Percentiles rank a stretch among this genome's conserved stretches.
Conservation (phyloP, 2,888 invertebrate genomes). For the Camptogramma bilineatum region DNA sequence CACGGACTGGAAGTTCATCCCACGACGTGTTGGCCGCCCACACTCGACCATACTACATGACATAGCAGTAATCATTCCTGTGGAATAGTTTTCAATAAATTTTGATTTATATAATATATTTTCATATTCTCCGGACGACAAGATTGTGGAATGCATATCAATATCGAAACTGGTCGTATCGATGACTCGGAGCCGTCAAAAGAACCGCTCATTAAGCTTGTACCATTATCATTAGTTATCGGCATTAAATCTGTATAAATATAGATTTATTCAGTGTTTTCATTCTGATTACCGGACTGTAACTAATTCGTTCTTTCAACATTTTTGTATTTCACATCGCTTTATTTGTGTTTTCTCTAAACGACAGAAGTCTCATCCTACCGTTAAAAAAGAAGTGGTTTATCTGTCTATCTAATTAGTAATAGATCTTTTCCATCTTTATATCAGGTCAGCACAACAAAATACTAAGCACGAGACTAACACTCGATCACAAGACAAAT, state of each 20-base stretch:
- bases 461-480: too few species aligned
- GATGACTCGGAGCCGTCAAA: slow-evolving; percentile 39
- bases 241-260: slow-evolving; percentile 44
- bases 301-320: slow-evolving; percentile 33
- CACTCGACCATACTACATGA: slow-evolving; percentile 57
- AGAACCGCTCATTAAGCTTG: slow-evolving; percentile 43
- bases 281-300: slow-evolving; percentile 33
- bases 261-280: slow-evolving; percentile 43
- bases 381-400: not conserved
- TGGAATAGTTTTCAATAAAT: slow-evolving; percentile 66
- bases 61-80: slow-evolving; percentile 63
- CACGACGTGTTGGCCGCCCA: slow-evolving; percentile 67
- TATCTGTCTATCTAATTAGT: not conserved
- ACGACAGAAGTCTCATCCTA: not conserved
- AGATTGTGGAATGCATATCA: slow-evolving; percentile 45
- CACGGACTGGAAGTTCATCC: slow-evolving; percentile 55
- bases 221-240: slow-evolving; percentile 45
- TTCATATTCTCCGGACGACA: slow-evolving; percentile 50
- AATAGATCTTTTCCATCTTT: not conserved
- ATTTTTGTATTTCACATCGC: slow-evolving; percentile 3
- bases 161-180: slow-evolving; percentile 37
- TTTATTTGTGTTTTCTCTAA: slow-evolving; percentile 3
- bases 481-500: too few species aligned
- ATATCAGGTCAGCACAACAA: too few species aligned
- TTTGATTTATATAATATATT: slow-evolving; percentile 66